Base-by-base conservation (phyloP, 2,888 invertebrate species). In the Spilosoma lubricipeda region DNA sequence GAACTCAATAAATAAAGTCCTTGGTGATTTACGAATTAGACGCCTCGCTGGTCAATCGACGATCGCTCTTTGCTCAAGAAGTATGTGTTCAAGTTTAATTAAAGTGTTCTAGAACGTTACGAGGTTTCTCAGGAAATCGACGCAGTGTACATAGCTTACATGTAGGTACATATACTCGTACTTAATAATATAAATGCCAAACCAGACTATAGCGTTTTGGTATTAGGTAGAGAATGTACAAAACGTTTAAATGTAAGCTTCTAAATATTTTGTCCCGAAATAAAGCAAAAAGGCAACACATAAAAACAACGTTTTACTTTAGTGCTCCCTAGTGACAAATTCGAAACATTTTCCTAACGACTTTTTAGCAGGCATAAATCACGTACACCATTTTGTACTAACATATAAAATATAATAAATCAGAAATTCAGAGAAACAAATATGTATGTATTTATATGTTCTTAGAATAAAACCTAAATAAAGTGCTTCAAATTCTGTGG, bases 51-150 rank as follows among this genome's bases (percentile, higher is more conserved):
- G 81, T 83, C 81, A 78, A 80, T 85, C 59, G 73, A 65, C 59
- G 68, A 81, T 81, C 78, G 70, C 75, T 80, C 81, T 77, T 77
- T 56, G 71, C 71, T 72, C 56, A 65, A 72, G 76, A 78, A 79
- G 73, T 81, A 74, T 78, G 72, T 70, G 72, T 71, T 84, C 68
- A 76, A 76, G 72, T 80, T 79, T 83, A 85, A 85, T 85, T 83
- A 83, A 82, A 83, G 80, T 76, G 75, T 56, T 73, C 74, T 76
- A 70, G 71, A 77, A 78, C 79, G 74, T 74, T 76, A 75, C 67
- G 36, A 48, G 48, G 65, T 70, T 79, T 77, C 30, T 8, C 68
- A 69, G 72, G 64, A 68, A 79, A 68, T 72, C 72, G 71, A 73
- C 42, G 70, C 64, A 45, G 70, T 56, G 74, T 73, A 72, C 71